phyloP scores from a whole-genome alignment of 2,113 vertebrate genomes.

The Scopus umbretta region DNA sequence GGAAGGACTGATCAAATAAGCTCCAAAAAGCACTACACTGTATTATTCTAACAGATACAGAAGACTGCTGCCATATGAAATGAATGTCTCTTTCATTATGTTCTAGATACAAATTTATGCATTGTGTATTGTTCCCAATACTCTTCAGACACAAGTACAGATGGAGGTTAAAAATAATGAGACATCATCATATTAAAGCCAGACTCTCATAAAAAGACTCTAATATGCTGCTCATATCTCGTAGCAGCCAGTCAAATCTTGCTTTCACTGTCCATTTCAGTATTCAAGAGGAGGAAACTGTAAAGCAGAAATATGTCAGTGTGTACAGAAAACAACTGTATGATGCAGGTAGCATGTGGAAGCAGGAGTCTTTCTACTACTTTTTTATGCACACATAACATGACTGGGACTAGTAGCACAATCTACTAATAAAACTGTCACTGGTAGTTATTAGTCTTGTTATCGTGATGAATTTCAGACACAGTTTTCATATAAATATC shows the following conservation, averaged over 20 bases:
- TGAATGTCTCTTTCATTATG: neutral
- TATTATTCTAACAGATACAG: neutral
- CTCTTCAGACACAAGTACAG: neutral
- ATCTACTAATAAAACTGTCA: neutral
- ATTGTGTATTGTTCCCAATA: neutral
- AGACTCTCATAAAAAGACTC: neutral
- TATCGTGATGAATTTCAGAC: neutral
- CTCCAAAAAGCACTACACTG: neutral
- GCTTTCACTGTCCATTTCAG: neutral
- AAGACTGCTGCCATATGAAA: neutral
- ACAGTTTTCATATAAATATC: neutral
- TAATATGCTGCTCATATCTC: neutral
- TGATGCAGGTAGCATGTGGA: neutral
- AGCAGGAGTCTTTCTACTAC: neutral
- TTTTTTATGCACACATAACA: neutral
- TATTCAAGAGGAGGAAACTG: neutral
- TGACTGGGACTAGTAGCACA: neutral
- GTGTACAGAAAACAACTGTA: neutral
- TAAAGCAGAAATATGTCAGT: neutral
- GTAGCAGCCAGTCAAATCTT: neutral
- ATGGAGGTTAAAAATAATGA: conserved; percentile 25
- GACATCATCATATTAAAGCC: neutral
- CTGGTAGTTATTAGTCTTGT: neutral
- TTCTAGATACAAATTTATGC: neutral
- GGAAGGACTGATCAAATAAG: neutral